Conservation (phyloP, 2,797 vertebrate genomes). For the Lophius americanus region DNA sequence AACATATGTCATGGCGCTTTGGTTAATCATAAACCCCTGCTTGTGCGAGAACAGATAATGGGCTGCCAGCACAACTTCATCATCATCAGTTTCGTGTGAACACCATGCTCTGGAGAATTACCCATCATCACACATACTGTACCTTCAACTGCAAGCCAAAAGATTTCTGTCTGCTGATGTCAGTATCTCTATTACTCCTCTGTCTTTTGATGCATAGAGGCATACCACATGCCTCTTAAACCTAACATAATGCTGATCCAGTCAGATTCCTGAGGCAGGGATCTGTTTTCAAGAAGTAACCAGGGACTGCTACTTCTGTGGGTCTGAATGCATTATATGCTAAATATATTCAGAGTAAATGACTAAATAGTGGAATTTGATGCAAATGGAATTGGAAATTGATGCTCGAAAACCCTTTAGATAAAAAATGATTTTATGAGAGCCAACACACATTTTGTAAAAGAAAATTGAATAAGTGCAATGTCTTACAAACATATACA, state of each 20-base stretch:
- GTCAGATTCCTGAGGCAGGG: conserved; percentile 4
- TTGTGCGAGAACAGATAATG: conserved; percentile 37
- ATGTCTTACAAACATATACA: too few species aligned
- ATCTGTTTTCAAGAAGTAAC: conserved; percentile 14
- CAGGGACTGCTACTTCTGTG: conserved; percentile 31
- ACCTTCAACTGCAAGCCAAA: conserved; percentile 32
- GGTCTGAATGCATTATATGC: conserved; percentile 20
- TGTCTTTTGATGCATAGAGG: conserved; percentile 12
- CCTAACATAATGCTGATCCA: conserved; percentile 17
- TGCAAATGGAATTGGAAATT: not conserved
- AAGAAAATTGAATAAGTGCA: too few species aligned
- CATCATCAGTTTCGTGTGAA: conserved; percentile 33
- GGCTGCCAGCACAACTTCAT: conserved; percentile 47
- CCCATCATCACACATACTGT: conserved; percentile 28
- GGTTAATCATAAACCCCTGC: conserved; percentile 39
- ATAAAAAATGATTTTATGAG: conserved; percentile 1
- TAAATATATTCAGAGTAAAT: conserved; percentile 19
- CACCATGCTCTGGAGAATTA: conserved; percentile 26
- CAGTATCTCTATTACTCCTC: conserved; percentile 32
- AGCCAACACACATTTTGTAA: not conserved
- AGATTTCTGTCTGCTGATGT: conserved; percentile 41
- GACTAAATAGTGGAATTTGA: conserved; percentile 17
- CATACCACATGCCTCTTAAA: conserved; percentile 9
- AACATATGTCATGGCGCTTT: conserved; percentile 39
- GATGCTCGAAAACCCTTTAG: conserved; percentile 11